phyloP scores from a whole-genome alignment of 2,113 vertebrate species.

The Oncorhynchus nerka region DNA sequence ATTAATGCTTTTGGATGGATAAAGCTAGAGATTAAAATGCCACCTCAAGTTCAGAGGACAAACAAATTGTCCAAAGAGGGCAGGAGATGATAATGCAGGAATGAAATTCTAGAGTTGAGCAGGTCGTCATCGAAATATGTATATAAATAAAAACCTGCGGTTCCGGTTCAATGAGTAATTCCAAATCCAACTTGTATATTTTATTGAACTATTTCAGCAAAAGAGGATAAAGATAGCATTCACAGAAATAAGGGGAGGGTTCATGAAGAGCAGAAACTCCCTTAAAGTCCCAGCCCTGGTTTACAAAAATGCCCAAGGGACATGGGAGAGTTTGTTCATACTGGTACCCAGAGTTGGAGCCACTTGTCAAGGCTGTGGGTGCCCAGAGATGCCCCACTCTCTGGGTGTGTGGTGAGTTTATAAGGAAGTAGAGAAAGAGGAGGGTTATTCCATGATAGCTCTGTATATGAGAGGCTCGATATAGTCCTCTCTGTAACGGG shows the following conservation, averaged over 20 bases:
- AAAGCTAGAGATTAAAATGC: not conserved
- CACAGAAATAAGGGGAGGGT: not conserved
- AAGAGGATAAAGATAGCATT: slow-evolving; percentile 14
- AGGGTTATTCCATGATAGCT: slow-evolving; percentile 92
- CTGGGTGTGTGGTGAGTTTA: not conserved
- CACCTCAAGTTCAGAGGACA: not conserved
- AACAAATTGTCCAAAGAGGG: not conserved
- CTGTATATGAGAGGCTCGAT: slow-evolving; percentile 92
- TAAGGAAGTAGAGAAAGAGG: not conserved
- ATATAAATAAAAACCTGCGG: not conserved
- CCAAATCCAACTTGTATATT: slow-evolving; percentile 5
- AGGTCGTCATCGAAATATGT: slow-evolving; percentile 5
- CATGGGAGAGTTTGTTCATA: slow-evolving; percentile 21
- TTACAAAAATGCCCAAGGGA: slow-evolving; percentile 52
- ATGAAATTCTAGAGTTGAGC: not conserved
- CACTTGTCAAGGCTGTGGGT: not conserved
- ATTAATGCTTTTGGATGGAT: not conserved
- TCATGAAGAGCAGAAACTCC: slow-evolving; percentile 27
- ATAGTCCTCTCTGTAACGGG: slow-evolving; percentile 93
- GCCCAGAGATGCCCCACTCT: not conserved
- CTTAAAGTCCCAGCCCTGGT: slow-evolving; percentile 65
- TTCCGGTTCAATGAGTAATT: slow-evolving; percentile 13
- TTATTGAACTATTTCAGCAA: slow-evolving; percentile 40
- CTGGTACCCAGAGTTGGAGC: slow-evolving; percentile 8
- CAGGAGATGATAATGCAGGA: slow-evolving; percentile 5